phyloP scores from a whole-genome alignment of 2,888 invertebrate genomes.

The Ethmia dodecea region DNA sequence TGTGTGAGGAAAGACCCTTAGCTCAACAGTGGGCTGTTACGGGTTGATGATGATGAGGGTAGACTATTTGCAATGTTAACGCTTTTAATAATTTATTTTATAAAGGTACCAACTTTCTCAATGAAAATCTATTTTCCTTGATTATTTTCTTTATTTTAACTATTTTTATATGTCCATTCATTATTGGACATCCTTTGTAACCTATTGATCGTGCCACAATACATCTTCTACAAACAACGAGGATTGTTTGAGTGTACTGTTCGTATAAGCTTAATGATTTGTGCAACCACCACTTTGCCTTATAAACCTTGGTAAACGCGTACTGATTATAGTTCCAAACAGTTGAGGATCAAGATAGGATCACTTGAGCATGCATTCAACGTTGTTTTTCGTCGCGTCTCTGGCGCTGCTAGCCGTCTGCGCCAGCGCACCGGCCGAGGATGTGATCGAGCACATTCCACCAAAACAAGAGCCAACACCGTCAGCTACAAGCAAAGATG shows the following conservation, averaged over 20 bases:
- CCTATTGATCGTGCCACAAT: background rate
- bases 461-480: constrained; percentile 60
- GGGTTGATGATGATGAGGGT: no score
- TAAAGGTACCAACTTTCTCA: no score
- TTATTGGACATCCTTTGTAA: background rate
- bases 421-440: constrained; percentile 54
- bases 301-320: constrained; percentile 2
- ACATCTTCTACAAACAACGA: constrained; percentile 44
- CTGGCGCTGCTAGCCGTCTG: constrained; percentile 59
- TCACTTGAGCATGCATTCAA: constrained; percentile 62
- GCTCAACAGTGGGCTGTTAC: no score
- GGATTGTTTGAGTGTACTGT: constrained; percentile 46
- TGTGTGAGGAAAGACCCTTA: no score
- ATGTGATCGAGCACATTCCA: constrained; percentile 65
- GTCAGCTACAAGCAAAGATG: constrained; percentile 62
- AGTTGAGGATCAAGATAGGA: constrained; percentile 57
- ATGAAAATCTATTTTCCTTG: no score
- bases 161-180: no score
- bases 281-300: background rate
- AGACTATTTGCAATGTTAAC: no score
- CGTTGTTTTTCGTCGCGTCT: constrained; percentile 61
- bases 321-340: constrained; percentile 27
- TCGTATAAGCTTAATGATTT: constrained; percentile 41
- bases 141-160: no score
- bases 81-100: no score